phyloP scores from a whole-genome alignment of 1,140 invertebrate species.

The Aphidius ervi region DNA sequence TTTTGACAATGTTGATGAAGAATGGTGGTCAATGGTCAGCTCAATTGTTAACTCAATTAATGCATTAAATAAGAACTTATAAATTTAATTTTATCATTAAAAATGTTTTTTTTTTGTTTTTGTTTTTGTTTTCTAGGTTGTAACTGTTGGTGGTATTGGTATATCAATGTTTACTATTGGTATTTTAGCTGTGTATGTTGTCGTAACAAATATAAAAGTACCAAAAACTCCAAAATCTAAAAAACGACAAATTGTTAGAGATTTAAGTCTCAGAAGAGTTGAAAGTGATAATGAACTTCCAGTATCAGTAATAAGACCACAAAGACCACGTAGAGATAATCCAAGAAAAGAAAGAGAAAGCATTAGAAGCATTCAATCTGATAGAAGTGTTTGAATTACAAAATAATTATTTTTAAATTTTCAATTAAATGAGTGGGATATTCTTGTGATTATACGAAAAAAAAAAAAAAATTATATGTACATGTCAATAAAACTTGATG shows the following conservation, averaged over 20 bases:
- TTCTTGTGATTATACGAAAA: no score
- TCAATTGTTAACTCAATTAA: no score
- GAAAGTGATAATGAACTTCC: constrained; percentile 39
- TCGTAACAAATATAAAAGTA: constrained; percentile 43
- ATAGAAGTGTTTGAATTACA: constrained; percentile 35
- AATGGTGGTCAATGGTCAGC: constrained; percentile 46
- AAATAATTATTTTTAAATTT: neutral
- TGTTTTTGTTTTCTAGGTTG: constrained; percentile 32
- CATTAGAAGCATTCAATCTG: constrained; percentile 34
- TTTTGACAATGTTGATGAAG: constrained; percentile 39
- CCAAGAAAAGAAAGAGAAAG: constrained; percentile 35
- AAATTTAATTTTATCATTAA: no score
- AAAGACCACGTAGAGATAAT: neutral
- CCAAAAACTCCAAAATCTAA: constrained; percentile 31
- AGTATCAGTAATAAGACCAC: neutral
- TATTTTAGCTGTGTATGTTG: constrained; percentile 43
- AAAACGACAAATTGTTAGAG: constrained; percentile 27
- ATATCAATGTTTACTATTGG: constrained; percentile 46
- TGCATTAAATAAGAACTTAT: no score
- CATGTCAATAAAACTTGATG: no score
- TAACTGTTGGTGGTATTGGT: constrained; percentile 44
- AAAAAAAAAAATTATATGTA: no score
- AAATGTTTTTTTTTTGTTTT: neutral
- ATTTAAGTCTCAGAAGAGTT: constrained; percentile 39
- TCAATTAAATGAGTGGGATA: no score